Evolutionary conservation across 2,113 vertebrate genomes (phyloP).

Genomic region (Panthera uncia): DNA sequence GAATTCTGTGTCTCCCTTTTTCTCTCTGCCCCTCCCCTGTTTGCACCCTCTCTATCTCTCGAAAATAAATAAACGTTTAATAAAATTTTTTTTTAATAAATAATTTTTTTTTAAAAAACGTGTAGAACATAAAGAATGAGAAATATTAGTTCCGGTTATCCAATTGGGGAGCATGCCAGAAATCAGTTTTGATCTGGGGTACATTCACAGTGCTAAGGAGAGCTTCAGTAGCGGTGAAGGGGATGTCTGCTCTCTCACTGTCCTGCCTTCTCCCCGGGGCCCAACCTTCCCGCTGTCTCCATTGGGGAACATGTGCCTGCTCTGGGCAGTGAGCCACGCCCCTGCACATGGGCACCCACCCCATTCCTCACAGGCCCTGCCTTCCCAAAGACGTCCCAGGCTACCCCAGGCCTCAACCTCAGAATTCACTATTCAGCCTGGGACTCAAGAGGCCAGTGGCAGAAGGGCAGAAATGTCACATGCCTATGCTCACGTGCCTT

Average conservation of each 20-base stretch:
- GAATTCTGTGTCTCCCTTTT: too few species aligned
- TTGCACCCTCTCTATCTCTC: too few species aligned
- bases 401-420: background rate
- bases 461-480: background rate
- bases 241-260: fast-evolving
- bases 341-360: fast-evolving
- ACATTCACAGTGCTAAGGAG: background rate
- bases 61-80: too few species aligned
- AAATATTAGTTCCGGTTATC: background rate
- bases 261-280: background rate
- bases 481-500: background rate
- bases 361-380: too few species aligned
- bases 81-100: too few species aligned
- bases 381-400: background rate
- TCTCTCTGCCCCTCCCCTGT: too few species aligned
- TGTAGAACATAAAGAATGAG: background rate
- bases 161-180: background rate
- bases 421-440: background rate
- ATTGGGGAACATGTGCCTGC: fast-evolving
- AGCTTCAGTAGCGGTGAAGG: fast-evolving
- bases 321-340: fast-evolving
- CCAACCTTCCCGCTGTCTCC: background rate
- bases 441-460: background rate
- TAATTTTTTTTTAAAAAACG: too few species aligned
- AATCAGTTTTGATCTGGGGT: background rate